phyloP scores from a whole-genome alignment of 2,888 invertebrate genomes.

The Rotaria sp. region DNA sequence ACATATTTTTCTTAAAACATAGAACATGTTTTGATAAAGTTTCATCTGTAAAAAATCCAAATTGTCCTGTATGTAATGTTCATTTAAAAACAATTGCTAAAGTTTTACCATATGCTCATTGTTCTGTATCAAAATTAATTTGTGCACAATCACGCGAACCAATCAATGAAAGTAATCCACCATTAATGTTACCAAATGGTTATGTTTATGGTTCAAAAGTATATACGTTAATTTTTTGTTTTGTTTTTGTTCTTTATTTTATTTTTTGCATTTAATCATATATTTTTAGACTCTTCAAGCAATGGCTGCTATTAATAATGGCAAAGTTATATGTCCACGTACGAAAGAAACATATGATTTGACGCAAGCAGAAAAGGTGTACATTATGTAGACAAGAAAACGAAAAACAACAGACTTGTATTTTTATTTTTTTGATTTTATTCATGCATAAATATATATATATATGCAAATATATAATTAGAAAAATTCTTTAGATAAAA shows the following conservation, averaged over 20 bases:
- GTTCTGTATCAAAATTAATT: slow-evolving; percentile 37
- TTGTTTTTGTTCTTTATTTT: slow-evolving; percentile 45
- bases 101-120: slow-evolving; percentile 37
- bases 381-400: slow-evolving; percentile 70
- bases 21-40: slow-evolving; percentile 39
- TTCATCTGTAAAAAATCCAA: slow-evolving; percentile 32
- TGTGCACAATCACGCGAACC: slow-evolving; percentile 58
- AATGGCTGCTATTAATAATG: slow-evolving; percentile 82
- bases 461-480: not conserved
- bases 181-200: slow-evolving; percentile 96
- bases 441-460: not conserved
- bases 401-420: not conserved
- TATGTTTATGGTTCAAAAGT: slow-evolving; percentile 67
- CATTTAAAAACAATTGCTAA: slow-evolving; percentile 35
- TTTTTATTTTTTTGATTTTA: not conserved
- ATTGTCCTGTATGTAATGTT: slow-evolving; percentile 37
- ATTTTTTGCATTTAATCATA: not conserved
- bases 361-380: slow-evolving; percentile 89
- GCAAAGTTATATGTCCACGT: slow-evolving; percentile 82
- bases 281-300: slow-evolving; percentile 69
- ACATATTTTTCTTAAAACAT: not conserved
- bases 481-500: not conserved
- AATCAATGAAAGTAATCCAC: slow-evolving; percentile 92
- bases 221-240: no score
- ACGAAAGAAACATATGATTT: slow-evolving; percentile 83